A percentile compares a stretch with the other conserved stretches of the same genome.
phyloP scores from a whole-genome alignment of 2,113 vertebrate species.

The Deroptyus accipitrinus region DNA sequence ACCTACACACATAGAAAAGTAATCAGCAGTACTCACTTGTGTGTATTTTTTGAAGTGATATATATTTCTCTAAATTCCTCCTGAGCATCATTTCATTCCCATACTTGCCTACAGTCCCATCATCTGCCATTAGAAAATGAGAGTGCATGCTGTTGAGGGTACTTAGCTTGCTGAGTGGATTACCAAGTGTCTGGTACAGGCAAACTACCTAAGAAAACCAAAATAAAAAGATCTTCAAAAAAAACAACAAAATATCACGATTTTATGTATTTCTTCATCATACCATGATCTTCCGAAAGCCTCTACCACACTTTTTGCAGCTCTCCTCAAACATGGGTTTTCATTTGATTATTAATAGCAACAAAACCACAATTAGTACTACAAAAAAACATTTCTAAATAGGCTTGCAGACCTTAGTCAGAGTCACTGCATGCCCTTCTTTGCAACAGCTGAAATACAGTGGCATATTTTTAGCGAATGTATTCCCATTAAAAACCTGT shows the following conservation, averaged over 20 bases:
- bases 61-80: conserved; percentile 86
- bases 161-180: conserved; percentile 89
- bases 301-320: not conserved
- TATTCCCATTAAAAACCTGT: not conserved
- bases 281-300: not conserved
- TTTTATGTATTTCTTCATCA: not conserved
- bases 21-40: conserved; percentile 77
- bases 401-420: not conserved
- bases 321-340: not conserved
- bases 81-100: conserved; percentile 90
- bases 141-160: conserved; percentile 94
- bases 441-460: not conserved
- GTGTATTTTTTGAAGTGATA: conserved; percentile 91
- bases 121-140: conserved; percentile 92
- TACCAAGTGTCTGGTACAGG: conserved; percentile 89
- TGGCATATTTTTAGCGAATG: not conserved
- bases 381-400: not conserved
- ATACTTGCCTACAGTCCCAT: conserved; percentile 91
- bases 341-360: not conserved
- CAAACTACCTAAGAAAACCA: conserved; percentile 82
- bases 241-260: not conserved
- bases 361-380: not conserved
- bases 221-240: not conserved
- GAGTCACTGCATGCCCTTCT: not conserved
- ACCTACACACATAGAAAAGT: not conserved